Evolutionary conservation across 1,140 invertebrate species (phyloP).

Genomic region (Planococcus citri): DNA sequence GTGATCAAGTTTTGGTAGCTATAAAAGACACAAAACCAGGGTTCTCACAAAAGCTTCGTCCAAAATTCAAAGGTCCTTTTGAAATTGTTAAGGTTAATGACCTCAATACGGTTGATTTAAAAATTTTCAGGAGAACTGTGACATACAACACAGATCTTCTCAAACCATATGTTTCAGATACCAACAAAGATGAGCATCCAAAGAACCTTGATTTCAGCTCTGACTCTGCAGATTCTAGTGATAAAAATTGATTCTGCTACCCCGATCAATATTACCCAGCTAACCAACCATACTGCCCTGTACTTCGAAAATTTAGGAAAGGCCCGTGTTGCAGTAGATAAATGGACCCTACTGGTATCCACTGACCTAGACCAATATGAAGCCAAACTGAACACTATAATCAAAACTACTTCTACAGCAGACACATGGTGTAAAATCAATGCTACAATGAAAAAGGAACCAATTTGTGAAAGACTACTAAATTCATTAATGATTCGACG

Average conservation of each 20-base stretch:
- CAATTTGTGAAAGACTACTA: too few species aligned
- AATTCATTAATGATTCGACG: too few species aligned
- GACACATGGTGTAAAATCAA: too few species aligned
- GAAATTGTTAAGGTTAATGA: background rate
- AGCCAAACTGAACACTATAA: too few species aligned
- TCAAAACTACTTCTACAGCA: too few species aligned
- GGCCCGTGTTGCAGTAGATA: background rate
- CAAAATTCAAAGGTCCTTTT: too few species aligned
- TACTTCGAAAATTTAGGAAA: background rate
- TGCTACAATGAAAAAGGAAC: too few species aligned
- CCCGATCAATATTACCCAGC: background rate
- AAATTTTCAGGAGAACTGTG: background rate
- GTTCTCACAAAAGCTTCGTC: too few species aligned
- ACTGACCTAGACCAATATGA: background rate
- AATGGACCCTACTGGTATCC: background rate
- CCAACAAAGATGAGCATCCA: background rate
- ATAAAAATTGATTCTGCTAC: background rate
- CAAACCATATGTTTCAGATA: conserved; percentile 1
- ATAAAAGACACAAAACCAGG: too few species aligned
- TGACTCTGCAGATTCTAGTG: background rate
- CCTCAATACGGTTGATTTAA: background rate
- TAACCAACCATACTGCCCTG: background rate
- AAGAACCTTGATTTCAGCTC: too few species aligned
- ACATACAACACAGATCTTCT: background rate
- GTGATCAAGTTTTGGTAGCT: too few species aligned